Evolutionary conservation across 2,797 vertebrate species (phyloP).

Genomic region (Limosa lapponica): DNA sequence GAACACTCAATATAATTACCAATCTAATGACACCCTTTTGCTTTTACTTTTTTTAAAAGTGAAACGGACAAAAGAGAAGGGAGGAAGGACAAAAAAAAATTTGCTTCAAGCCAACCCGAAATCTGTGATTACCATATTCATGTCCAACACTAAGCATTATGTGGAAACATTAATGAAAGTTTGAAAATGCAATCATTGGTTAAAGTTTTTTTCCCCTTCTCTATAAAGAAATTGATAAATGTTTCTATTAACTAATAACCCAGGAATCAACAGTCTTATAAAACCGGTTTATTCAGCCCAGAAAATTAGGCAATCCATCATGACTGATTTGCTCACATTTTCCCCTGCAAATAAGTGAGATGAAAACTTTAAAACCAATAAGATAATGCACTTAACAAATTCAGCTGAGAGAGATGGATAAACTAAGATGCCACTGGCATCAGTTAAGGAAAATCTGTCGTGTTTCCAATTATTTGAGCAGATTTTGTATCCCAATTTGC

Average conservation of each 20-base stretch:
- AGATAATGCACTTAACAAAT: slow-evolving; percentile 85
- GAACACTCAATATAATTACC: slow-evolving; percentile 62
- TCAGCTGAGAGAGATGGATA: slow-evolving; percentile 81
- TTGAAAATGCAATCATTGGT: slow-evolving; percentile 95
- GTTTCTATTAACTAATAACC: slow-evolving; percentile 98
- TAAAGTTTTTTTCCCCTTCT: slow-evolving; percentile 81
- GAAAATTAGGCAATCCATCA: slow-evolving; percentile 99
- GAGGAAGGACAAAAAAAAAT: slow-evolving; percentile 19
- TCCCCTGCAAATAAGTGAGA: slow-evolving; percentile 82
- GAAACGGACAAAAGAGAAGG: neutral
- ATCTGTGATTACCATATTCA: slow-evolving; percentile 83
- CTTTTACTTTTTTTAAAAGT: slow-evolving; percentile 20
- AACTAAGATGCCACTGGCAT: slow-evolving; percentile 81
- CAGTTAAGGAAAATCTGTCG: slow-evolving; percentile 75
- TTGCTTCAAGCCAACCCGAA: slow-evolving; percentile 48
- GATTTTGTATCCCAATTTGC: slow-evolving; percentile 80
- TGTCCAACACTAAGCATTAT: slow-evolving; percentile 90
- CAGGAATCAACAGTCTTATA: slow-evolving; percentile 97
- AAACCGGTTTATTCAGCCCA: slow-evolving; percentile 93
- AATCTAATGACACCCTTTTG: slow-evolving; percentile 65
- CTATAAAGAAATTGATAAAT: slow-evolving; percentile 89
- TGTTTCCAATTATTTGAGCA: slow-evolving; percentile 83
- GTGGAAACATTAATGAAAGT: slow-evolving; percentile 89
- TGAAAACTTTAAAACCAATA: slow-evolving; percentile 87
- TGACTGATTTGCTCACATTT: slow-evolving; percentile 93